phyloP scores from a whole-genome alignment of 1,140 invertebrate species.

The Macrobrachium nipponense region DNA sequence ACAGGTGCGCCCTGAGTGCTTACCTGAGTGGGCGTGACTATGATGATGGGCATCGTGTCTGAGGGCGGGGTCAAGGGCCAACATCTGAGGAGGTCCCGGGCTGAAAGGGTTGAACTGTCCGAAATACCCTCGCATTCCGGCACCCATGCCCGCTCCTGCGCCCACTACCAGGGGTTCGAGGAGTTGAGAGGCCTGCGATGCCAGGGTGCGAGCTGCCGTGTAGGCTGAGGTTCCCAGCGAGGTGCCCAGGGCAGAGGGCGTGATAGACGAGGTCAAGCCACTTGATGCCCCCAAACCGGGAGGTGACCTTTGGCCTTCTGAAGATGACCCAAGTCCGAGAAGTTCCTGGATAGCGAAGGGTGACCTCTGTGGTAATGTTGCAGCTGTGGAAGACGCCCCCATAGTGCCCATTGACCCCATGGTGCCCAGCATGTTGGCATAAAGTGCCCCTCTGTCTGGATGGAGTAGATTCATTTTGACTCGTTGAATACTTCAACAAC shows the following conservation, averaged over 20 bases:
- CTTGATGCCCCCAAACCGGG: constrained; percentile 1
- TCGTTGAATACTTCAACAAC: too few relatives aligned
- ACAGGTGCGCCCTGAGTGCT: background rate
- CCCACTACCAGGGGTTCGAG: constrained; percentile 48
- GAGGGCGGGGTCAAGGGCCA: constrained; percentile 58
- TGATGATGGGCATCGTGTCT: constrained; percentile 55
- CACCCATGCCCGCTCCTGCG: constrained; percentile 50
- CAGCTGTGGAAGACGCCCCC: constrained; percentile 34
- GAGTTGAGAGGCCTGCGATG: constrained; percentile 56
- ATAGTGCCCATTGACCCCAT: constrained; percentile 33
- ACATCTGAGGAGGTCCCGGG: constrained; percentile 58
- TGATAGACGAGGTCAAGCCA: constrained; percentile 31
- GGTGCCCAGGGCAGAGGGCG: constrained; percentile 26
- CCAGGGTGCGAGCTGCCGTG: constrained; percentile 48
- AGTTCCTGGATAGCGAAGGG: constrained; percentile 93
- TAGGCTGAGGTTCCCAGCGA: constrained; percentile 46
- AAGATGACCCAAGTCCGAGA: constrained; percentile 76
- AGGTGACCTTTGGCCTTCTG: constrained; percentile 44
- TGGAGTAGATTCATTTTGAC: constrained; percentile 63
- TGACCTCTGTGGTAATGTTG: constrained; percentile 81
- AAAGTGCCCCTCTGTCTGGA: constrained; percentile 63
- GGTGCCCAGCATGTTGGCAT: constrained; percentile 64
- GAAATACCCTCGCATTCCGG: constrained; percentile 53
- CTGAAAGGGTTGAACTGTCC: constrained; percentile 60
- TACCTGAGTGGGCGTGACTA: constrained; percentile 53